A percentile compares a stretch with the other conserved stretches of the same genome.
Evolutionary conservation across 30 jellyfish, hydroid and myxozoan genomes (phyloP).

Genomic region (Pseudorhiza aurosa): DNA sequence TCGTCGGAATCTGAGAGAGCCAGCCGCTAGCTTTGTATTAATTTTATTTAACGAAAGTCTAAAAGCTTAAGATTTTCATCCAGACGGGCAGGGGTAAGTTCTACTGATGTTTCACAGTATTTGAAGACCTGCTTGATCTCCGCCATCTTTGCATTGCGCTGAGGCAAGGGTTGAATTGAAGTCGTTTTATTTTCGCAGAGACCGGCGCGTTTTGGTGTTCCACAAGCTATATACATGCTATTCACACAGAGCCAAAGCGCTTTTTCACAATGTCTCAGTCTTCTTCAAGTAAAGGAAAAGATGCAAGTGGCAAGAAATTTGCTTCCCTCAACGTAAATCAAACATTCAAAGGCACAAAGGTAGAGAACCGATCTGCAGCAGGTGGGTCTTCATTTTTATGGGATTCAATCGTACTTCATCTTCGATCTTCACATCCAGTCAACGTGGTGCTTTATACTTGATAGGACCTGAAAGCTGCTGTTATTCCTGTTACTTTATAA

Average conservation of each 20-base stretch:
- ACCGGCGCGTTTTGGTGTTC: slow-evolving; percentile 96
- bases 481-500: too few species aligned
- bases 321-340: slow-evolving; percentile 92
- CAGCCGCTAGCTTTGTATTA: not conserved
- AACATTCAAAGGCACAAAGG: slow-evolving; percentile 92
- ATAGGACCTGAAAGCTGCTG: too few species aligned
- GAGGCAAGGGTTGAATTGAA: slow-evolving; percentile 40
- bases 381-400: slow-evolving; percentile 77
- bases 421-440: too few species aligned
- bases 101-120: not conserved
- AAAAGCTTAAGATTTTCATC: slow-evolving; percentile 19
- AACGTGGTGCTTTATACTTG: too few species aligned
- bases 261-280: slow-evolving; percentile 94
- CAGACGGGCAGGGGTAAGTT: slow-evolving; percentile 87
- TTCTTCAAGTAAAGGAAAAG: slow-evolving; percentile 94
- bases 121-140: slow-evolving; percentile 59
- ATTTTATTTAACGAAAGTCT: not conserved
- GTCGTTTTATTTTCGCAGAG: slow-evolving; percentile 62
- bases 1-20: slow-evolving; percentile 19
- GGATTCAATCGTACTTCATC: too few species aligned
- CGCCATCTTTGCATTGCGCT: slow-evolving; percentile 82
- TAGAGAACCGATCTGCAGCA: slow-evolving; percentile 81
- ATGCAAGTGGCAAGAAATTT: slow-evolving; percentile 84
- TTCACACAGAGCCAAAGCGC: slow-evolving; percentile 79
- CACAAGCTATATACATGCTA: slow-evolving; percentile 89